phyloP scores from a whole-genome alignment of 2,888 invertebrate species.

The Lissocephala sabroskyi region DNA sequence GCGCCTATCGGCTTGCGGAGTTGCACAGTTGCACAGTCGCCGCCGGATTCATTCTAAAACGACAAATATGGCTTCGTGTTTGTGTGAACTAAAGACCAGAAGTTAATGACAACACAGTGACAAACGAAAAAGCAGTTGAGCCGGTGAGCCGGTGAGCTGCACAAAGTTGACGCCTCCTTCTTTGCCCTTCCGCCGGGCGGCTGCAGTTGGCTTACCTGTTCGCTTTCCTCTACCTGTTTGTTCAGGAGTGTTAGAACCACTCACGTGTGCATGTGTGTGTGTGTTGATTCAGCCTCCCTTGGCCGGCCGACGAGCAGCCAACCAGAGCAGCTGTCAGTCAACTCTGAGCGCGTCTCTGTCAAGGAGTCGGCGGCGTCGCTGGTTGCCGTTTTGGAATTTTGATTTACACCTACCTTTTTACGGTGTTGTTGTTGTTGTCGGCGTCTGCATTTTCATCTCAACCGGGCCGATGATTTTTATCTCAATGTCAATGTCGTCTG shows the following conservation, averaged over 20 bases:
- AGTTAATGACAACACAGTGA: slow-evolving; percentile 66
- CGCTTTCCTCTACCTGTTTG: slow-evolving; percentile 53
- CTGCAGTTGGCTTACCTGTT: slow-evolving; percentile 25
- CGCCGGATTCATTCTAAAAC: no score
- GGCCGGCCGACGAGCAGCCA: slow-evolving; percentile 16
- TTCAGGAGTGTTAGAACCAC: slow-evolving; percentile 53
- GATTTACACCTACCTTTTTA: slow-evolving; percentile 23
- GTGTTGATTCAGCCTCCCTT: slow-evolving; percentile 16
- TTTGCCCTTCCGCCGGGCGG: slow-evolving; percentile 8
- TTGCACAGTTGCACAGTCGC: no score
- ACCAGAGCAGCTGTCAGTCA: slow-evolving; percentile 14
- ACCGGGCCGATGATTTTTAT: slow-evolving; percentile 34
- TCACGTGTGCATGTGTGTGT: slow-evolving; percentile 19
- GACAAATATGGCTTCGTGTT: no score
- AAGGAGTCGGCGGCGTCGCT: no score
- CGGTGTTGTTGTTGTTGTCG: not conserved
- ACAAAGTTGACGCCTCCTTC: slow-evolving; percentile 49
- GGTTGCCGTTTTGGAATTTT: slow-evolving; percentile 9
- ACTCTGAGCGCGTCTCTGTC: no score
- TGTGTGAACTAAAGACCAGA: slow-evolving; percentile 51
- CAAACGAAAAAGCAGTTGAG: slow-evolving; percentile 51
- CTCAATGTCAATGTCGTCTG: slow-evolving; percentile 56
- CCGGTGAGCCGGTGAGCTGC: slow-evolving; percentile 21
- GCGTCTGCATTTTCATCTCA: slow-evolving; percentile 13
- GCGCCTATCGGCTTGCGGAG: not conserved